Conservation (phyloP, 2,797 vertebrate species). For the Notamacropus eugenii region DNA sequence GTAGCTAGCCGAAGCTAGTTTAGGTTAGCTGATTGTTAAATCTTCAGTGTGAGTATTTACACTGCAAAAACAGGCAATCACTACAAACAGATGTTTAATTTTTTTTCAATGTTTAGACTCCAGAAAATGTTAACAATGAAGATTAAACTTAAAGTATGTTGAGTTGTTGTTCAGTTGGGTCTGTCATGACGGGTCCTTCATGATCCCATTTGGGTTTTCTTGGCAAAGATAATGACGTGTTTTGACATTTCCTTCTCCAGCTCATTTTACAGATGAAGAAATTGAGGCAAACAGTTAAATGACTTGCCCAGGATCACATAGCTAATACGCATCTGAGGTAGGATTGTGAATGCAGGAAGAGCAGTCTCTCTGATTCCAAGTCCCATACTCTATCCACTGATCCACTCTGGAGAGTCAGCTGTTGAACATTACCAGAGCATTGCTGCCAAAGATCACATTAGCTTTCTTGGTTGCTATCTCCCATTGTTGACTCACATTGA, state of each 20-base stretch:
- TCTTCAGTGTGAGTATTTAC: not conserved
- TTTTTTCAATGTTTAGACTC: not conserved
- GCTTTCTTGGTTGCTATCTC: not conserved
- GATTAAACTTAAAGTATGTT: not conserved
- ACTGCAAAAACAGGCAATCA: not conserved
- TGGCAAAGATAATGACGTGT: not conserved
- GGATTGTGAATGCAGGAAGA: not conserved
- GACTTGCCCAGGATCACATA: not conserved
- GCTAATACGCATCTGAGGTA: not conserved
- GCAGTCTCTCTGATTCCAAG: not conserved
- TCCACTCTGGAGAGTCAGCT: not conserved
- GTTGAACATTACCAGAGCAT: not conserved
- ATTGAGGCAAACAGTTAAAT: not conserved
- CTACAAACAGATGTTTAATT: not conserved
- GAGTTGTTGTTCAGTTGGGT: not conserved
- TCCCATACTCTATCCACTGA: not conserved
- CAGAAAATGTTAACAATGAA: not conserved
- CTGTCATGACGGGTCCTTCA: not conserved
- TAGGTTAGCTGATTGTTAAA: not conserved
- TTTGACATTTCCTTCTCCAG: not conserved
- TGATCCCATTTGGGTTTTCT: not conserved
- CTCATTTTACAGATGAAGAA: not conserved
- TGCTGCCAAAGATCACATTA: not conserved
- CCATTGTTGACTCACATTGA: not conserved
- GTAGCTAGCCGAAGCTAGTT: not conserved